These are phyloP conservation scores for Cebuella pygmaea DNA, from an alignment of 2,797 vertebrate genomes.

Conservation along the genomic window DNA sequence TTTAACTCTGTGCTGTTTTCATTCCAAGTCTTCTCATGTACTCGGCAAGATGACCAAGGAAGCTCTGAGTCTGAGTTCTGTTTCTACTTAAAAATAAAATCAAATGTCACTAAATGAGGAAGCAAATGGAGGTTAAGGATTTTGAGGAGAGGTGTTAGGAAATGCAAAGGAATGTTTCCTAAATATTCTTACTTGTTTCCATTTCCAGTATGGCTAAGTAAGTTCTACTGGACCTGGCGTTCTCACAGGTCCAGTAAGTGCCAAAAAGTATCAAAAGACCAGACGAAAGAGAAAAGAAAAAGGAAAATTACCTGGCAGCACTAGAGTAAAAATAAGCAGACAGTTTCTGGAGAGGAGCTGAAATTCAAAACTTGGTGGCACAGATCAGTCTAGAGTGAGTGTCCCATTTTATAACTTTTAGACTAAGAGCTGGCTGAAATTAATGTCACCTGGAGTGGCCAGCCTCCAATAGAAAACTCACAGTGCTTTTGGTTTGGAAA, in stretches of 20 bases:
- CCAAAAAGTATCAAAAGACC: background rate
- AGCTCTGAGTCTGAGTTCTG: background rate
- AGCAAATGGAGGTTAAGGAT: background rate
- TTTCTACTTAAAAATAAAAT: slow-evolving; percentile 48
- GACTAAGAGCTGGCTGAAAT: background rate
- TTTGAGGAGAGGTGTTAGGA: background rate
- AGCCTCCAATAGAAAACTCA: background rate
- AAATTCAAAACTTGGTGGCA: background rate
- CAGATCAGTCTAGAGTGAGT: background rate
- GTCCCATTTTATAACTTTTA: background rate
- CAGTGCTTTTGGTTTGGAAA: background rate
- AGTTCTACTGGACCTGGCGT: background rate
- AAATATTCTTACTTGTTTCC: background rate
- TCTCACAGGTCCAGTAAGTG: background rate
- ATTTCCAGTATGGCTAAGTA: background rate
- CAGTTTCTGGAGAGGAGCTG: background rate
- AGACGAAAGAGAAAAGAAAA: background rate
- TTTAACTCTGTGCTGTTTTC: slow-evolving; percentile 29
- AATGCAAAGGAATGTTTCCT: slow-evolving; percentile 20
- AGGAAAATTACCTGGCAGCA: background rate
- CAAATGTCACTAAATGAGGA: background rate
- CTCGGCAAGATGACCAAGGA: slow-evolving; percentile 34
- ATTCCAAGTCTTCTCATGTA: background rate
- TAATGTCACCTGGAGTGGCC: background rate
- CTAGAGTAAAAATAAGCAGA: background rate